Conservation (phyloP, 1,140 invertebrate genomes). For the Sipha flava region DNA sequence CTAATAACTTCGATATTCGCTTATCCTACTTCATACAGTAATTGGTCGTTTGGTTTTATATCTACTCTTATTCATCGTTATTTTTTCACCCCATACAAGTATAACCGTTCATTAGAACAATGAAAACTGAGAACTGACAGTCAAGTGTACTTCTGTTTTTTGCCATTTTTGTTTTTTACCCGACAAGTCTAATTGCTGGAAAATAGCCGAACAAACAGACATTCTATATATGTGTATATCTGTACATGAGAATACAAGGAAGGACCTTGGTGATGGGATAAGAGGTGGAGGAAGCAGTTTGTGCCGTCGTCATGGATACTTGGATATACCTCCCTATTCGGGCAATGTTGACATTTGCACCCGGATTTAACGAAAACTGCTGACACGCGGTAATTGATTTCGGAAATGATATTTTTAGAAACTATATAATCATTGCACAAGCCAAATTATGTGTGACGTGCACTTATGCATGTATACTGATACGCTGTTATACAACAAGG, state of each 20-base stretch:
- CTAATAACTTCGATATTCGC: background rate
- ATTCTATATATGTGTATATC: background rate
- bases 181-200: conserved; percentile 31
- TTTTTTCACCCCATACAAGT: conserved; percentile 8
- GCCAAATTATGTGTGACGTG: background rate
- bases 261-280: background rate
- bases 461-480: background rate
- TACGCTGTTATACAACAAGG: too few relatives aligned
- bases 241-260: background rate
- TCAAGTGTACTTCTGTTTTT: background rate
- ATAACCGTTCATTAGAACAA: conserved; percentile 28
- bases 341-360: conserved; percentile 30
- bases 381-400: conserved; percentile 27
- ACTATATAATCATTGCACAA: background rate
- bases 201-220: conserved; percentile 31
- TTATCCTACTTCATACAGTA: background rate
- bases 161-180: background rate
- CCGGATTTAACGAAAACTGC: conserved; percentile 31
- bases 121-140: conserved; percentile 2
- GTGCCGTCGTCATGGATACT: conserved; percentile 26
- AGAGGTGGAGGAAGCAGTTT: background rate
- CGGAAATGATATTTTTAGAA: conserved; percentile 16
- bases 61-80: background rate
- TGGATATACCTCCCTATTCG: conserved; percentile 29
- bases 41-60: background rate